Conservation (phyloP, 2,113 vertebrate genomes). For the Bubo bubo region DNA sequence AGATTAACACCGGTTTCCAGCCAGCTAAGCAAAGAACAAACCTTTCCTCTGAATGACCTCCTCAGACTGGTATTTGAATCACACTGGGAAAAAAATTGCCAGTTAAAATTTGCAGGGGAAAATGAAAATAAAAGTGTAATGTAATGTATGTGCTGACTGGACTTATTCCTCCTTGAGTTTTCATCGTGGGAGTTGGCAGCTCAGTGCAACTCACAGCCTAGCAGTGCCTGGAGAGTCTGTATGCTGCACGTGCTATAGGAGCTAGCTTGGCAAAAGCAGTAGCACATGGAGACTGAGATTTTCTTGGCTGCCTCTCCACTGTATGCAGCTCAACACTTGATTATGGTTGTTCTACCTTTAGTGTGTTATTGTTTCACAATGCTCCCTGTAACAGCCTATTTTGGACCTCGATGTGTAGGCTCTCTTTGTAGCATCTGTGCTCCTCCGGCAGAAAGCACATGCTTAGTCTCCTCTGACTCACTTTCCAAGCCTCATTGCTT, state of each 20-base stretch:
- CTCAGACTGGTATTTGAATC: constrained; percentile 15
- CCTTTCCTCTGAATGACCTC: background rate
- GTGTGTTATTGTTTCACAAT: rapidly evolving
- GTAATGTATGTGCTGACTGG: background rate
- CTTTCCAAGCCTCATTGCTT: background rate
- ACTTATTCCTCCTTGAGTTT: background rate
- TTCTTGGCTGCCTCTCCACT: background rate
- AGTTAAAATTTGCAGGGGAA: background rate
- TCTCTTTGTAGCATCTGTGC: background rate
- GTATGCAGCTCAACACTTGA: background rate
- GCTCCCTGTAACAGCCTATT: background rate
- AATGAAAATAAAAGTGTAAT: constrained; percentile 4
- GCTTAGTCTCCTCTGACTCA: background rate
- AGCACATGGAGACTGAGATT: background rate
- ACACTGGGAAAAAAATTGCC: background rate
- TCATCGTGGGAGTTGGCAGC: background rate
- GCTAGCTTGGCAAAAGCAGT: background rate
- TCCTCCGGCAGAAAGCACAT: background rate
- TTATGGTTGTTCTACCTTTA: background rate
- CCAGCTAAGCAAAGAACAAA: constrained; percentile 5
- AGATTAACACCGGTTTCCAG: background rate
- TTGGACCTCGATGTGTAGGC: background rate
- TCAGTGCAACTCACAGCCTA: background rate
- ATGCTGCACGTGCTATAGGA: background rate
- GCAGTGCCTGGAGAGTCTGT: background rate